phyloP scores from a whole-genome alignment of 1,140 invertebrate species.

The Drosophila rufa region DNA sequence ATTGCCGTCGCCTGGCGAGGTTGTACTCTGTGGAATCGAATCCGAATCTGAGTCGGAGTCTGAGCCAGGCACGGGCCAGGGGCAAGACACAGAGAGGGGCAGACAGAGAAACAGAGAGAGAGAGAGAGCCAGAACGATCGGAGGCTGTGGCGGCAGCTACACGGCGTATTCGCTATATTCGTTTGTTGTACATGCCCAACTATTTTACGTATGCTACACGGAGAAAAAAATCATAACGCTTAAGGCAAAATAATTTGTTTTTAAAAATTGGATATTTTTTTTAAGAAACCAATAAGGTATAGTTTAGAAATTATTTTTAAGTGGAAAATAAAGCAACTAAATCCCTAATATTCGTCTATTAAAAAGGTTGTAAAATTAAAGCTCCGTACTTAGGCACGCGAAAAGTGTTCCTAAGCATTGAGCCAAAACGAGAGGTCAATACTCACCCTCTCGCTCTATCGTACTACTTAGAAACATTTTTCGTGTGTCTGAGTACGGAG shows the following conservation, averaged over 20 bases:
- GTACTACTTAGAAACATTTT: no score
- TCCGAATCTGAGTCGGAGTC: slow-evolving; percentile 6
- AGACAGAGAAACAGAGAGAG: background rate
- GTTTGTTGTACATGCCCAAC: slow-evolving; percentile 76
- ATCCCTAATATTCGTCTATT: no score
- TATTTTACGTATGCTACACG: slow-evolving; percentile 63
- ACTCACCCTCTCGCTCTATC: no score
- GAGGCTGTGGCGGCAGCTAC: slow-evolving; percentile 69
- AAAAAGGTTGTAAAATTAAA: no score
- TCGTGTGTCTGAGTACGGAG: no score
- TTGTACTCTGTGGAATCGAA: slow-evolving; percentile 16
- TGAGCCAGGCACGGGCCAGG: slow-evolving; percentile 31
- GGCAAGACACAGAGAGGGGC: background rate
- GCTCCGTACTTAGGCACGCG: no score
- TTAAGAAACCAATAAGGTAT: no score
- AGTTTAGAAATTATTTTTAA: no score
- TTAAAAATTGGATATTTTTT: no score
- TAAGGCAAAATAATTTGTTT: background rate
- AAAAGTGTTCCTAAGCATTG: no score
- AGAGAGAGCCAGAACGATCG: slow-evolving; percentile 21
- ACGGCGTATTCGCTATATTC: slow-evolving; percentile 76
- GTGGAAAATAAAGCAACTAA: no score
- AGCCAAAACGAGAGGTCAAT: no score
- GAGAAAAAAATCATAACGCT: background rate
- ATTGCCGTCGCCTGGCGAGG: slow-evolving; percentile 29